Evolutionary conservation across 2,888 invertebrate species (phyloP).

Genomic region (Dyspetes luteomarginatus): DNA sequence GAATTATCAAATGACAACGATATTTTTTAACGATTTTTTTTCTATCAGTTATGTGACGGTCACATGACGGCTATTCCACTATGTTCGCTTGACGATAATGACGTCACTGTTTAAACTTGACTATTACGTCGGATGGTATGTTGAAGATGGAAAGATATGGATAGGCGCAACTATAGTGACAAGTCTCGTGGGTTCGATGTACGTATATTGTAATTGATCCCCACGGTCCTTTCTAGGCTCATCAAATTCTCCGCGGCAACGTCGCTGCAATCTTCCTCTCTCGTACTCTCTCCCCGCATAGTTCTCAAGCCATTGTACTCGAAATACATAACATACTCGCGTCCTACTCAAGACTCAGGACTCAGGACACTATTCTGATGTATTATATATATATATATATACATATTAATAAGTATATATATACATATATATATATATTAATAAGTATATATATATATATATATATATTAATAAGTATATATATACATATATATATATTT

Average conservation of each 20-base stretch:
- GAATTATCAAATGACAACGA: not conserved
- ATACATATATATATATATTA: no score
- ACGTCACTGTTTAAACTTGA: not conserved
- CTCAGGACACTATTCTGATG: no score
- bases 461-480: no score
- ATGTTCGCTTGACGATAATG: no score
- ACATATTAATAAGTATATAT: no score
- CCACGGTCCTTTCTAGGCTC: conserved; percentile 36
- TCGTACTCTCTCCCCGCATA: not conserved
- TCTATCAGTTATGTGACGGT: not conserved
- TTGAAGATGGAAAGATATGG: conserved; percentile 22
- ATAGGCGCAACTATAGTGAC: conserved; percentile 6
- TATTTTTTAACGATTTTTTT: not conserved
- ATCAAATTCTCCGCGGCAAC: conserved; percentile 54
- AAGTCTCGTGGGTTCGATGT: conserved; percentile 52
- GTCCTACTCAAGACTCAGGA: not conserved
- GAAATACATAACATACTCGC: not conserved
- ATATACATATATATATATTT: no score
- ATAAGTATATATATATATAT: no score
- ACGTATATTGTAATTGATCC: conserved; percentile 66
- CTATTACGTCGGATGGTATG: not conserved
- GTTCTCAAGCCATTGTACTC: not conserved
- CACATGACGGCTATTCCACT: no score
- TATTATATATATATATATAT: no score
- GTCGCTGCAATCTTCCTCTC: conserved; percentile 45